Evolutionary conservation across 1,140 invertebrate genomes (phyloP).

Genomic region (Polypedilum vanderplanki): DNA sequence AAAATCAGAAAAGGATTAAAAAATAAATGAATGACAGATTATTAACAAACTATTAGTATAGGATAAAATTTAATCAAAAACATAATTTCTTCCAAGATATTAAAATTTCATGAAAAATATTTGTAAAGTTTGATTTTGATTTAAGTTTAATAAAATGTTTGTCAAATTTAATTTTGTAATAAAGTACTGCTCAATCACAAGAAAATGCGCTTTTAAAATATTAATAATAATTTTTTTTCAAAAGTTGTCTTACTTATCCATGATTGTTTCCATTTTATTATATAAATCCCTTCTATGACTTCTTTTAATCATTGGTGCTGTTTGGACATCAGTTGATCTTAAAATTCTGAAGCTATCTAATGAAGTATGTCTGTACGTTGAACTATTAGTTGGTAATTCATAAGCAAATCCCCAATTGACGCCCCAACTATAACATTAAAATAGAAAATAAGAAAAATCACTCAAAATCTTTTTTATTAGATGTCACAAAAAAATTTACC

Average conservation of each 20-base stretch:
- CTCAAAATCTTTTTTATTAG: not conserved
- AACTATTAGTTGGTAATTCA: constrained; percentile 54
- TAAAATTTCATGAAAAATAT: no score
- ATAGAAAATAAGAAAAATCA: constrained; percentile 46
- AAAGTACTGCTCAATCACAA: no score
- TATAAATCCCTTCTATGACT: constrained; percentile 57
- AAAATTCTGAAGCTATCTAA: constrained; percentile 41
- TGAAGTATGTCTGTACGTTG: constrained; percentile 43
- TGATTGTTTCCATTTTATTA: constrained; percentile 53
- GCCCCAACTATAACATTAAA: constrained; percentile 48
- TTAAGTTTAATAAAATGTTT: no score
- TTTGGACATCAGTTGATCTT: constrained; percentile 33
- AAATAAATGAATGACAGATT: no score
- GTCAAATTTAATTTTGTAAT: no score
- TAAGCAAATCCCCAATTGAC: constrained; percentile 64
- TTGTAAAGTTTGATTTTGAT: no score
- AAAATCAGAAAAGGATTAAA: no score
- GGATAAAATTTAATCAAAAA: no score
- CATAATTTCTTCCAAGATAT: no score
- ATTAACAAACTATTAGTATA: no score
- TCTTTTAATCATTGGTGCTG: constrained; percentile 45
- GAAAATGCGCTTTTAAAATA: no score
- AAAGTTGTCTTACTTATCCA: constrained; percentile 61
- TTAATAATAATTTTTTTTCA: no score
- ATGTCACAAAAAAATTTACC: constrained; percentile 27